Evolutionary conservation across 2,797 vertebrate species (phyloP), one percentile per base, ranked within the genome.

Genomic region (Phoxinus dragarum): DNA sequence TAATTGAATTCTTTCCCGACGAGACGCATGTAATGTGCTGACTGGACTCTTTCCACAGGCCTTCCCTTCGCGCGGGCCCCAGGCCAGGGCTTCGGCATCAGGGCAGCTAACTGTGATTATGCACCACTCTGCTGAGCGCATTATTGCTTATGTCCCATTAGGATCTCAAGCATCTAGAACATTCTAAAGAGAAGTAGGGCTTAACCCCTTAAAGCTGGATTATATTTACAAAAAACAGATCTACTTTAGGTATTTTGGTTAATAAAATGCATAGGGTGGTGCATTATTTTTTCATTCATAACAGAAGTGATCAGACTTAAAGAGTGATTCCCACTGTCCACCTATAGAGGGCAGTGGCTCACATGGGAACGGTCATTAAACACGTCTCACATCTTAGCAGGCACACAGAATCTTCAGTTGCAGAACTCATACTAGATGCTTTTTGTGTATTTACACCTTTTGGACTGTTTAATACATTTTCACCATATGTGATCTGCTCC

Each of bases 11-110:
- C 77, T 81, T 88, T 86, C 78, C 84, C 79, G 52, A 89, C 77
- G 88, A 89, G 88, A 89, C 90, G 85, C 86, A 77, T 76, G 79
- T 74, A 89, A 87, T 87, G 81, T 89, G 89, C 90, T 90, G 89
- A 89, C 91, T 92, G 92, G 92, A 95, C 88, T 90, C 90, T 93
- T 89, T 92, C 93, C 92, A 90, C 90, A 90, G 91, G 91, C 91
- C 67, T 92, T 90, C 93, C 90, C 92, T 90, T 93, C 92, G 88
- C 86, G 89, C 87, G 90, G 90, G 90, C 90, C 82, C 71, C 77
- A 80, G 87, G 86, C 86, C 86, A 89, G 83, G 80, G 84, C 74
- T 80, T 40, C 10, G 11, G 40, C 81, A 82, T 66, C 73, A 77
- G 66, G 42, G 84, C 82, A 82, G 76, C 61, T 80, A 83, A 84